phyloP scores from a whole-genome alignment of 2,797 vertebrate genomes.

The Myripristis jacobus region DNA sequence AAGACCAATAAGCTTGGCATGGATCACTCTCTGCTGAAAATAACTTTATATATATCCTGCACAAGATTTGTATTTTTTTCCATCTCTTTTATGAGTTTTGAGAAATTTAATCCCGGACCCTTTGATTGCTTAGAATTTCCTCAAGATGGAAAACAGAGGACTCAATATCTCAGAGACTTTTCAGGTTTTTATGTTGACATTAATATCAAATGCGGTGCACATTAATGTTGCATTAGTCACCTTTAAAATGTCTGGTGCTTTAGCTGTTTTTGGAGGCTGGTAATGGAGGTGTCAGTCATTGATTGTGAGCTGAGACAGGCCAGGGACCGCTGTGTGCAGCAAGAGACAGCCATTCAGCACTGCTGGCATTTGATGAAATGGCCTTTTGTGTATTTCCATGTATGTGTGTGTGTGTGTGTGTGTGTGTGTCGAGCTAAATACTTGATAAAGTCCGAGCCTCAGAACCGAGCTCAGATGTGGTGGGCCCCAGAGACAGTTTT shows the following conservation, averaged over 20 bases:
- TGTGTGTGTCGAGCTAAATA: conserved; percentile 52
- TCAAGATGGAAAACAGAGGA: conserved; percentile 16
- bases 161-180: conserved; percentile 16
- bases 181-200: conserved; percentile 42
- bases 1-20: conserved; percentile 19
- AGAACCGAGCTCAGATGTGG: conserved; percentile 45
- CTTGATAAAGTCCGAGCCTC: conserved; percentile 64
- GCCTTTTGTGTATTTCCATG: conserved; percentile 65
- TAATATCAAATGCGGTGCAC: conserved; percentile 44
- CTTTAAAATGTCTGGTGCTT: conserved; percentile 49
- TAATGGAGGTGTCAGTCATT: conserved; percentile 71
- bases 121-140: conserved; percentile 11
- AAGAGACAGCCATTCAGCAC: conserved; percentile 66
- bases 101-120: conserved; percentile 39
- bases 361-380: conserved; percentile 76
- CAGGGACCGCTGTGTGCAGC: conserved; percentile 49
- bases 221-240: conserved; percentile 61
- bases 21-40: conserved; percentile 9
- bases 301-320: conserved; percentile 58
- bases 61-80: conserved; percentile 18
- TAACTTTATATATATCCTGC: conserved; percentile 34
- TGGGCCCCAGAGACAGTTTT: conserved; percentile 55
- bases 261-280: conserved; percentile 44
- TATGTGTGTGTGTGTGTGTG: conserved; percentile 24
- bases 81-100: conserved; percentile 19